phyloP scores from a whole-genome alignment of 2,888 invertebrate species.

The Tenthredo amoena region DNA sequence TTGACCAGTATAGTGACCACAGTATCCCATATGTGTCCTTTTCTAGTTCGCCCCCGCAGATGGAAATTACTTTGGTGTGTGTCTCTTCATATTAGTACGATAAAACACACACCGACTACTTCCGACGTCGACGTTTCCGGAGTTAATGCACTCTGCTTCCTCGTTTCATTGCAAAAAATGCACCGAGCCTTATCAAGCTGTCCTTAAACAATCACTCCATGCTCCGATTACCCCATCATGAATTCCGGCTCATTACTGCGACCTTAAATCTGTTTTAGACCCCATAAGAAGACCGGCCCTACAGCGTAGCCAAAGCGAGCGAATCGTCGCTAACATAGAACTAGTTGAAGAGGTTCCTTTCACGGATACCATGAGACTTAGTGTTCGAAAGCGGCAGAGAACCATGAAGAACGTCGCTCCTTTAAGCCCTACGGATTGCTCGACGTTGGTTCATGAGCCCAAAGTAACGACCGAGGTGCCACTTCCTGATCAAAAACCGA shows the following conservation, averaged over 20 bases:
- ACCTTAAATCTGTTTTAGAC: slow-evolving; percentile 24
- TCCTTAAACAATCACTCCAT: not conserved
- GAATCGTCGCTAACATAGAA: slow-evolving; percentile 77
- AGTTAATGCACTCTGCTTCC: slow-evolving; percentile 60
- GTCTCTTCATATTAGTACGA: not conserved
- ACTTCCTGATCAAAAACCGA: not conserved
- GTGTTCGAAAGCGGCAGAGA: slow-evolving; percentile 77
- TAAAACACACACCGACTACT: slow-evolving; percentile 47
- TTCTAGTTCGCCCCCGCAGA: not conserved
- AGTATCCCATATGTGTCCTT: not conserved
- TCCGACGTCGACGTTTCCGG: slow-evolving; percentile 66
- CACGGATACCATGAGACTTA: slow-evolving; percentile 91
- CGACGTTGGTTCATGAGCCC: not conserved
- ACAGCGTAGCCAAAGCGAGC: slow-evolving; percentile 77
- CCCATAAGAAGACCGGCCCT: slow-evolving; percentile 63
- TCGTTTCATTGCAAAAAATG: not conserved
- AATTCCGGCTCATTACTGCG: not conserved
- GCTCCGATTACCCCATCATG: not conserved
- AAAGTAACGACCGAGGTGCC: not conserved
- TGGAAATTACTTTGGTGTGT: not conserved
- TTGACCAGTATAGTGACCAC: not conserved
- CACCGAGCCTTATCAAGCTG: not conserved
- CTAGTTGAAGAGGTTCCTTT: slow-evolving; percentile 82
- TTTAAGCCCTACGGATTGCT: not conserved
- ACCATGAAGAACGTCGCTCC: not conserved